Conservation (phyloP, 2,113 vertebrate genomes). For the Cettia cetti region DNA sequence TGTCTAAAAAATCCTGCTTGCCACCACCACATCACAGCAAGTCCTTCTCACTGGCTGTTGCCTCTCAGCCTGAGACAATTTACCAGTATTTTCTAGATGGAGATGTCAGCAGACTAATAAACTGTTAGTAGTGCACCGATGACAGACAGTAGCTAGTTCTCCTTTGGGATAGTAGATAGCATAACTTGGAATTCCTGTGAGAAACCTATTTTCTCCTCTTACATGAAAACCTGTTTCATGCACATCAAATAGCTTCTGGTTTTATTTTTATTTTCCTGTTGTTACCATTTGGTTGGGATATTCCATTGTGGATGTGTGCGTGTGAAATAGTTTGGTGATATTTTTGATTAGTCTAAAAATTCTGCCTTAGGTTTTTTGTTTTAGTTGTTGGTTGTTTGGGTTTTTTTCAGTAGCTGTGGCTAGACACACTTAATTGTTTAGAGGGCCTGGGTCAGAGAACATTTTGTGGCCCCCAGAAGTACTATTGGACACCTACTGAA, state of each 20-base stretch:
- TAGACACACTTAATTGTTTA: not conserved
- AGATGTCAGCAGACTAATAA: slow-evolving; percentile 69
- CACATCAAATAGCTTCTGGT: not conserved
- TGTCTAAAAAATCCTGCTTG: slow-evolving; percentile 63
- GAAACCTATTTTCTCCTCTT: not conserved
- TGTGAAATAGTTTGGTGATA: not conserved
- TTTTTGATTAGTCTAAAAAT: not conserved
- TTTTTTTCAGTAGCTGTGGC: not conserved
- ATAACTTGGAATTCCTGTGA: not conserved
- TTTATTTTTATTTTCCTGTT: not conserved
- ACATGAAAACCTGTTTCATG: not conserved
- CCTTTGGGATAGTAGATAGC: slow-evolving; percentile 32
- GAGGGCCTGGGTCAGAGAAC: not conserved
- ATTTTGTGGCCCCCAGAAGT: not conserved
- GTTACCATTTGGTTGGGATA: not conserved
- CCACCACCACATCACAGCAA: slow-evolving; percentile 52
- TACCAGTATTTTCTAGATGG: slow-evolving; percentile 40
- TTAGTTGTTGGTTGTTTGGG: not conserved
- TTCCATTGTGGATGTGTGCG: accelerated
- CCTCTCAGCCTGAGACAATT: slow-evolving; percentile 47
- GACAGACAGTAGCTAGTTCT: slow-evolving; percentile 61
- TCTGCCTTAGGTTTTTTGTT: not conserved
- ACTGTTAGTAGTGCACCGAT: slow-evolving; percentile 29
- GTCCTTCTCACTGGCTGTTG: slow-evolving; percentile 43
- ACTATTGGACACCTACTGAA: not conserved